These are phyloP conservation scores for Cochlearius cochlearius DNA, from an alignment of 2,113 vertebrate genomes.

Conservation along the genomic window DNA sequence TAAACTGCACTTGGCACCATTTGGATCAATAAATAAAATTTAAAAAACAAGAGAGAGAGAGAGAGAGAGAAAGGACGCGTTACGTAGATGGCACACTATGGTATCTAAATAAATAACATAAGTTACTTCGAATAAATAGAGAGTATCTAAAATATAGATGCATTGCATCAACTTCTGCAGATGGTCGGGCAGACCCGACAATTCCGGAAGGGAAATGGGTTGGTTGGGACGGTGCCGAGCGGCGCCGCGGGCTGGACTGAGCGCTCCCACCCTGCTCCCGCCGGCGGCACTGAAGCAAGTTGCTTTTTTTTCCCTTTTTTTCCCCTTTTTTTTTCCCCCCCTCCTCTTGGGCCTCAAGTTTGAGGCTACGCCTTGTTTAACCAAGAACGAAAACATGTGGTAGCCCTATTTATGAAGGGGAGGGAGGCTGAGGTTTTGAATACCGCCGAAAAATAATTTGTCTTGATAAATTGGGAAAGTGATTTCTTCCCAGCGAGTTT, in stretches of 20 bases:
- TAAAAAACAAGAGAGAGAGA: not conserved
- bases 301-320: not conserved
- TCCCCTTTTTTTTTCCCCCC: rapidly evolving
- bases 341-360: not conserved
- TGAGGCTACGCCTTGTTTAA: not conserved
- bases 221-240: not conserved
- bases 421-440: not conserved
- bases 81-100: slow-evolving; percentile 35
- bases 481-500: not conserved
- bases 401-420: not conserved
- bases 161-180: slow-evolving; percentile 60
- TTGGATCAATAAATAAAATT: slow-evolving; percentile 60
- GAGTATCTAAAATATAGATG: slow-evolving; percentile 58
- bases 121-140: slow-evolving; percentile 72
- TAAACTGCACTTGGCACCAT: slow-evolving; percentile 46
- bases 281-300: rapidly evolving
- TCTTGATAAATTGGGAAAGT: not conserved
- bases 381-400: not conserved
- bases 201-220: not conserved
- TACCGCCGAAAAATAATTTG: not conserved
- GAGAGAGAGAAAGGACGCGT: not conserved
- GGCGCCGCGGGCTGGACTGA: rapidly evolving
- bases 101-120: slow-evolving; percentile 69
- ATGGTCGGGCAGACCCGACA: not conserved
- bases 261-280: not conserved